phyloP scores from a whole-genome alignment of 2,888 invertebrate genomes.

The Eremobia ochroleuca region DNA sequence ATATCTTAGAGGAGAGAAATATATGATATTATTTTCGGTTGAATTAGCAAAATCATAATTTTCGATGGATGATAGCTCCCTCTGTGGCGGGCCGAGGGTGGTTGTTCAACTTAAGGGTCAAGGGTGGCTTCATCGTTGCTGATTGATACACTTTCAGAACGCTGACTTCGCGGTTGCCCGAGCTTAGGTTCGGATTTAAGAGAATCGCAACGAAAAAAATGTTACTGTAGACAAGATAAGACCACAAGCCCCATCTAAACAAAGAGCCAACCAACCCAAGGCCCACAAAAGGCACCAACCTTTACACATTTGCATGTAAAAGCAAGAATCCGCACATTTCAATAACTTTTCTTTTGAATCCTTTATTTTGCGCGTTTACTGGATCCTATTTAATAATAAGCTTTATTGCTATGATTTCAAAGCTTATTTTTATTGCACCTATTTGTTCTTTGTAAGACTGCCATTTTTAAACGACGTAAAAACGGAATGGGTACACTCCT shows the following conservation, averaged over 20 bases:
- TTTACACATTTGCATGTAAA: slow-evolving; percentile 38
- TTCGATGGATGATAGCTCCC: slow-evolving; percentile 11
- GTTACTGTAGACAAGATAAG: not conserved
- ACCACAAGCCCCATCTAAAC: not conserved
- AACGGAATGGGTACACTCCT: not conserved
- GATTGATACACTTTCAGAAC: slow-evolving; percentile 58
- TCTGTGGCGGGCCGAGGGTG: slow-evolving; percentile 3
- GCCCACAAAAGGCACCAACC: slow-evolving; percentile 1
- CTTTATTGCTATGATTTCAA: not conserved
- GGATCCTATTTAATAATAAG: not conserved
- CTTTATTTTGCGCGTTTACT: slow-evolving; percentile 5
- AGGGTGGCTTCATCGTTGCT: slow-evolving; percentile 35
- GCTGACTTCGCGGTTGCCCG: slow-evolving; percentile 27
- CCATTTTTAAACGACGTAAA: not conserved
- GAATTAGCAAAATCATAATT: not conserved
- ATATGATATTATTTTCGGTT: no score
- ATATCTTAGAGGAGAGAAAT: no score
- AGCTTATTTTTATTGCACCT: not conserved
- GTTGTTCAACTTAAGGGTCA: slow-evolving; percentile 34
- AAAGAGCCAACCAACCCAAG: not conserved
- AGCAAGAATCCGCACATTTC: slow-evolving; percentile 41
- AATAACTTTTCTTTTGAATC: slow-evolving; percentile 48
- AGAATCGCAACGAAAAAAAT: not conserved
- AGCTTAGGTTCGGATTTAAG: slow-evolving; percentile 2
- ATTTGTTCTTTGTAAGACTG: not conserved